Conservation (phyloP, 2,888 invertebrate genomes). For the Teleogryllus oceanicus region DNA sequence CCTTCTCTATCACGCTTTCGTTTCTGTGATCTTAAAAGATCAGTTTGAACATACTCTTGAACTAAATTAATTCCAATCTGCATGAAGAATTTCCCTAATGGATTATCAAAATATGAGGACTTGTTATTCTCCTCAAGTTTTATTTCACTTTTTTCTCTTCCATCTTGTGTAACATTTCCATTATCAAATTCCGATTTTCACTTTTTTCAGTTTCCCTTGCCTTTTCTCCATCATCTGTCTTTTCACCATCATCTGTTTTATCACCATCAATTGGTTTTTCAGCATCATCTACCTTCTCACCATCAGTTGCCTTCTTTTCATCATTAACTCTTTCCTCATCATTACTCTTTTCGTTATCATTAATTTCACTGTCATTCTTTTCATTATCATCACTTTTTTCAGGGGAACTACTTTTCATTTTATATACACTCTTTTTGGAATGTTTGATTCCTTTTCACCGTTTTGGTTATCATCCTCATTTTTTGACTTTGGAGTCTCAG, state of each 20-base stretch:
- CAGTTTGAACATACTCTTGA: slow-evolving; percentile 90
- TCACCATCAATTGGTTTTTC: slow-evolving; percentile 41
- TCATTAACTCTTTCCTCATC: slow-evolving; percentile 44
- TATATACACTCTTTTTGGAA: slow-evolving; percentile 38
- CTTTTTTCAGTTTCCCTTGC: slow-evolving; percentile 40
- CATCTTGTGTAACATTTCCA: slow-evolving; percentile 34
- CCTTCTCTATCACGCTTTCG: slow-evolving; percentile 73
- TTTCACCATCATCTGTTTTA: slow-evolving; percentile 41
- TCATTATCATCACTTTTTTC: slow-evolving; percentile 35
- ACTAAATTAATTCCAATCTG: slow-evolving; percentile 88
- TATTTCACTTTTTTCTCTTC: slow-evolving; percentile 30
- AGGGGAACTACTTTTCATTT: slow-evolving; percentile 42
- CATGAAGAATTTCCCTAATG: slow-evolving; percentile 85
- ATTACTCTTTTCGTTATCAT: slow-evolving; percentile 48
- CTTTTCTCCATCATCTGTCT: slow-evolving; percentile 44
- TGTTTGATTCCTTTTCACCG: slow-evolving; percentile 41
- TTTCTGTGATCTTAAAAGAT: slow-evolving; percentile 81
- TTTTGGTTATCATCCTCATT: slow-evolving; percentile 35
- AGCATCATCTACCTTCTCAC: slow-evolving; percentile 41
- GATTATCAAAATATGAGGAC: slow-evolving; percentile 72
- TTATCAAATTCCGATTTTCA: slow-evolving; percentile 37
- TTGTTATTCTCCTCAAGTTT: slow-evolving; percentile 37
- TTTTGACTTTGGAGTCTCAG: not conserved
- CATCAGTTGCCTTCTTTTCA: slow-evolving; percentile 46
- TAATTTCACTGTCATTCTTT: slow-evolving; percentile 48